Conservation (phyloP, 1,140 invertebrate genomes). For the Thaumetopoea pityocampa region DNA sequence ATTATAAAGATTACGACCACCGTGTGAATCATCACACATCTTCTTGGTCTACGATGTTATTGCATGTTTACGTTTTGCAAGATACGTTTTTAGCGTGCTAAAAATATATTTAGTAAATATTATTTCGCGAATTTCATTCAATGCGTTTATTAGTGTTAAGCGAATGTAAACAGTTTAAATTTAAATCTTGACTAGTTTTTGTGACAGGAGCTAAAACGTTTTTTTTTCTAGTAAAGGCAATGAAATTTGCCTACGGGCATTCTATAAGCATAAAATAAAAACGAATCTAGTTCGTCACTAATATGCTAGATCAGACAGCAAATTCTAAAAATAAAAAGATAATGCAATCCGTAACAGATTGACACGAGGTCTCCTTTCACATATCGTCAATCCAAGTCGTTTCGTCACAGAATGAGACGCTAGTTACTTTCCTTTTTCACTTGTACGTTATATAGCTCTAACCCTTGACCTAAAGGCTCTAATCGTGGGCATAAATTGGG, state of each 20-base stretch:
- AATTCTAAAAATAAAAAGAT: conserved; percentile 1
- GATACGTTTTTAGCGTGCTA: conserved; percentile 5
- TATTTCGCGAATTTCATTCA: background rate
- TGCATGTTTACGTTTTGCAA: conserved; percentile 10
- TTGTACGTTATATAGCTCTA: conserved; percentile 22
- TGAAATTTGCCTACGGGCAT: too few species aligned
- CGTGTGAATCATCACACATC: conserved; percentile 70
- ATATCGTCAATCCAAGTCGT: conserved; percentile 9
- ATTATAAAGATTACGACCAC: conserved; percentile 67
- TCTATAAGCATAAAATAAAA: too few species aligned
- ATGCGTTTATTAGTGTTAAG: background rate
- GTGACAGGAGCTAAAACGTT: too few species aligned
- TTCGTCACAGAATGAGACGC: conserved; percentile 17
- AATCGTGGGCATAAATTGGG: conserved; percentile 4
- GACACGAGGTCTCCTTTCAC: conserved; percentile 23
- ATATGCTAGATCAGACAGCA: background rate
- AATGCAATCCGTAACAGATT: background rate
- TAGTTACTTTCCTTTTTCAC: conserved; percentile 22
- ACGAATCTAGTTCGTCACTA: too few species aligned
- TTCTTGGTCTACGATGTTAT: conserved; percentile 36
- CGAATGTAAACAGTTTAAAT: too few species aligned
- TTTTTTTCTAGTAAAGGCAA: too few species aligned
- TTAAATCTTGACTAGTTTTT: too few species aligned
- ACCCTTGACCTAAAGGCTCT: conserved; percentile 12
- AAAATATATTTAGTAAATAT: background rate